These are phyloP conservation scores for Ectemnius cavifrons DNA, from an alignment of 2,888 invertebrate species.

Conservation along the genomic window DNA sequence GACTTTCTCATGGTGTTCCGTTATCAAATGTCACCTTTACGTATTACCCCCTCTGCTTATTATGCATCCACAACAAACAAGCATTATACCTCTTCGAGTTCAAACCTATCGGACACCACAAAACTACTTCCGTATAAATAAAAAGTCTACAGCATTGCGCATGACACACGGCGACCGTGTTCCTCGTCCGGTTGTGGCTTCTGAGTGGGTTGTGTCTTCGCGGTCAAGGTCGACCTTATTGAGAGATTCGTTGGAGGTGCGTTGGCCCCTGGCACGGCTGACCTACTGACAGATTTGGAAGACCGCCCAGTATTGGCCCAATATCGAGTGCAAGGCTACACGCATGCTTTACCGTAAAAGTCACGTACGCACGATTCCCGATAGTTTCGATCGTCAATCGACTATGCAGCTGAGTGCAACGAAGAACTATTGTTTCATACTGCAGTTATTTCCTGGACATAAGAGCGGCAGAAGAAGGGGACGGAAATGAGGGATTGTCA, in stretches of 20 bases:
- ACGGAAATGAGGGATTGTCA: no score
- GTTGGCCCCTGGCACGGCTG: constrained; percentile 65
- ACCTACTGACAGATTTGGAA: constrained; percentile 75
- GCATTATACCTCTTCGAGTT: neutral
- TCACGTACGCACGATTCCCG: constrained; percentile 3
- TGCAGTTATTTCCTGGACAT: no score
- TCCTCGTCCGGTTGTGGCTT: neutral
- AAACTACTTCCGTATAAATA: no score
- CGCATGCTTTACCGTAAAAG: constrained; percentile 1
- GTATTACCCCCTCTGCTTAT: neutral
- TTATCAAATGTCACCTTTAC: constrained; percentile 18
- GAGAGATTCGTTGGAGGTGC: constrained; percentile 47
- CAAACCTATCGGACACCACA: neutral
- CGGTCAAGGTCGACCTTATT: constrained; percentile 53
- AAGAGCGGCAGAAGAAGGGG: no score
- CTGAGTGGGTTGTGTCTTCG: neutral
- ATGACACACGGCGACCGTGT: no score
- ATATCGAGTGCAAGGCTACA: neutral
- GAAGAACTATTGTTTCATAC: no score
- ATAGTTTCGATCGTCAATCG: no score
- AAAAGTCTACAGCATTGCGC: no score
- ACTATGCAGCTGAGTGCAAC: no score
- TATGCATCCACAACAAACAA: neutral
- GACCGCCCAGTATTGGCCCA: constrained; percentile 48
- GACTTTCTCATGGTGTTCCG: constrained; percentile 47